Percentiles rank a stretch among this genome's conserved stretches.
These are phyloP conservation scores for Leptopilina drosophilae DNA, from an alignment of 2,888 invertebrate genomes.

Conservation along the genomic window DNA sequence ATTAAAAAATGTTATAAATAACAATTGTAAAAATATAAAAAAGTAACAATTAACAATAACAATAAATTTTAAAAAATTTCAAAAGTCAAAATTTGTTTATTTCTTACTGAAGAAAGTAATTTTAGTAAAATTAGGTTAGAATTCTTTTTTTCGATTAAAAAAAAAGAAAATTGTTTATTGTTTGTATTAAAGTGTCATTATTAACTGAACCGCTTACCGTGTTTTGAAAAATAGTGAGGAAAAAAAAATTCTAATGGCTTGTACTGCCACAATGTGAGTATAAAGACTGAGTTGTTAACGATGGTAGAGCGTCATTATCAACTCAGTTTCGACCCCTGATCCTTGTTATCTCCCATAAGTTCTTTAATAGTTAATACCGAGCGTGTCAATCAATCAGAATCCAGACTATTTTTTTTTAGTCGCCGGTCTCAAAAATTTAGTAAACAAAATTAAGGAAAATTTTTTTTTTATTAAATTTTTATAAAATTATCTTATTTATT, in stretches of 20 bases:
- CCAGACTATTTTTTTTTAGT: too few relatives aligned
- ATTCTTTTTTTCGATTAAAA: background rate
- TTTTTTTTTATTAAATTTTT: background rate
- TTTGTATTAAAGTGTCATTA: background rate
- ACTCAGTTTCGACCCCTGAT: constrained; percentile 22
- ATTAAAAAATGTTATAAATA: too few relatives aligned
- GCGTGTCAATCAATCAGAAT: constrained; percentile 6
- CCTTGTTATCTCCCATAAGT: constrained; percentile 24
- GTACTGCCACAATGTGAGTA: constrained; percentile 1
- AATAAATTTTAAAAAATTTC: too few relatives aligned
- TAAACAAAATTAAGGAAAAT: background rate
- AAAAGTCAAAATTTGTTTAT: too few relatives aligned
- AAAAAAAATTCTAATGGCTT: background rate
- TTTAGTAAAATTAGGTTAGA: background rate
- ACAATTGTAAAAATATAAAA: too few relatives aligned
- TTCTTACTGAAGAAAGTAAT: too few relatives aligned
- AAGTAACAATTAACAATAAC: too few relatives aligned
- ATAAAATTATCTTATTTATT: too few relatives aligned
- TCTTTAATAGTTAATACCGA: constrained; percentile 15
- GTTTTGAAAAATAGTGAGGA: background rate
- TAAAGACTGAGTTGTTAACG: constrained; percentile 13
- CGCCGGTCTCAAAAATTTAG: background rate
- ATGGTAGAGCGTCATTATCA: constrained; percentile 17
- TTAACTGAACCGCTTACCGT: background rate
- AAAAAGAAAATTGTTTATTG: background rate